Conservation (phyloP, 2,113 vertebrate species). For the Ranitomeya variabilis region DNA sequence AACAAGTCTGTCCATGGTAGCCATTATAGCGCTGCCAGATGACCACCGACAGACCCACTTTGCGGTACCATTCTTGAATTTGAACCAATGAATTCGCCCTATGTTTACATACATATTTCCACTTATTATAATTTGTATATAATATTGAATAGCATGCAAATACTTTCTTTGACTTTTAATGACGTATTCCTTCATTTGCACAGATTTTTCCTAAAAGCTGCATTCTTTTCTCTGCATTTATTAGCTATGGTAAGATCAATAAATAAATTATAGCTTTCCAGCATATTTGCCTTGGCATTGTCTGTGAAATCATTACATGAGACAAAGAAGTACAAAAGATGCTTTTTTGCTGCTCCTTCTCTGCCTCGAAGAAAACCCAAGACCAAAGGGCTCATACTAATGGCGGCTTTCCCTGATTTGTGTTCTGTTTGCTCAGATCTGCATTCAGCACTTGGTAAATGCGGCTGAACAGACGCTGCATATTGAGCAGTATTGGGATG, state of each 20-base stretch:
- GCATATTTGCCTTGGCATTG: neutral
- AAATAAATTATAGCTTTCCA: neutral
- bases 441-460: neutral
- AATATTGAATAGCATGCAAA: too few species aligned
- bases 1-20: too few species aligned
- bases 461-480: slow-evolving; percentile 1
- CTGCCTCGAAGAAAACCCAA: slow-evolving; percentile 2
- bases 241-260: neutral
- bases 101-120: too few species aligned
- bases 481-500: neutral
- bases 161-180: neutral
- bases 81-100: too few species aligned
- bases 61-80: too few species aligned
- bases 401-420: slow-evolving; percentile 1
- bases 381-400: neutral
- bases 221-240: neutral
- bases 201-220: neutral
- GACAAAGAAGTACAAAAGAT: slow-evolving; percentile 7
- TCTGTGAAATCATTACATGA: neutral
- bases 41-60: too few species aligned
- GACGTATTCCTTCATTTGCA: neutral
- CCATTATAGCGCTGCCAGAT: too few species aligned
- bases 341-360: neutral
- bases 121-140: too few species aligned
- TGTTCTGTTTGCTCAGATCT: neutral